Percentiles rank a stretch among this genome's conserved stretches.
These are phyloP conservation scores for Nipponia nippon DNA, from an alignment of 2,113 vertebrate genomes.

Conservation along the genomic window DNA sequence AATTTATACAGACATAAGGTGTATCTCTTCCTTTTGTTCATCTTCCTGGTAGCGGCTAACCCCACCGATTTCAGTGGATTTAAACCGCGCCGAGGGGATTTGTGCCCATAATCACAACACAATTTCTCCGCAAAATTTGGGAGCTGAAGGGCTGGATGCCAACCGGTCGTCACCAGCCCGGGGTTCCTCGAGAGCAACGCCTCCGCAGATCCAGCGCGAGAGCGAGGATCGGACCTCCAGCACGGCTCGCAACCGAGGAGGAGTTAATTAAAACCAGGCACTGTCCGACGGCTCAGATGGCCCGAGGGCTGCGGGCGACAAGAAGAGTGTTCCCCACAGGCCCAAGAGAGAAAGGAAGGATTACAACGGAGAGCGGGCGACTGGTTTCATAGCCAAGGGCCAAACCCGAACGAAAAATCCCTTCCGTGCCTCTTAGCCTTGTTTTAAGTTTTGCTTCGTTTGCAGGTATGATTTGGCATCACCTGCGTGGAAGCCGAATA, in stretches of 20 bases:
- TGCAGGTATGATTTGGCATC: neutral
- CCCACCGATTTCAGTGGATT: too few species aligned
- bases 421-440: neutral
- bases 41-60: accelerated
- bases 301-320: neutral
- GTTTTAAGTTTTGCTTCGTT: neutral
- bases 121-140: accelerated
- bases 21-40: neutral
- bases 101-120: accelerated
- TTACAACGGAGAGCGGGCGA: neutral
- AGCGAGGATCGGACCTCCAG: neutral
- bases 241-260: neutral
- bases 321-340: neutral
- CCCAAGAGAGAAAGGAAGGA: neutral
- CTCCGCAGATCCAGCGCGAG: accelerated
- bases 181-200: neutral
- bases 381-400: neutral
- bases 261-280: neutral
- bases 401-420: neutral
- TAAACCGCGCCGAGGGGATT: neutral
- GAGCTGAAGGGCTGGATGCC: neutral
- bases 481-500: neutral
- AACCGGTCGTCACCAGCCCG: accelerated
- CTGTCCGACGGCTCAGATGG: neutral
- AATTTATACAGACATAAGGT: neutral